phyloP scores from a whole-genome alignment of 2,888 invertebrate genomes.

The Cerceris ruficornis region DNA sequence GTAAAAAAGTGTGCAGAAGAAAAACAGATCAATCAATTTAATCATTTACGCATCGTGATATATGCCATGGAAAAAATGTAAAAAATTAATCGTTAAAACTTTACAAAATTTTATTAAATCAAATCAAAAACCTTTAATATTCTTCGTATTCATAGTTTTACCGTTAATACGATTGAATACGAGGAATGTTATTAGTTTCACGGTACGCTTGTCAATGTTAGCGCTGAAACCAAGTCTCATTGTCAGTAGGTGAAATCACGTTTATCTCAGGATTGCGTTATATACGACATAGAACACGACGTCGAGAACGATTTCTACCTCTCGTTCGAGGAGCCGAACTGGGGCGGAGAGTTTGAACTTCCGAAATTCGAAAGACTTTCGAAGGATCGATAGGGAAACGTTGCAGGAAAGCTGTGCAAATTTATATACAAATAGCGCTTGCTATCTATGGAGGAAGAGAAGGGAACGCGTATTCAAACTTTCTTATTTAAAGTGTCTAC shows the following conservation, averaged over 20 bases:
- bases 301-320: conserved; percentile 6
- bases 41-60: too few species aligned
- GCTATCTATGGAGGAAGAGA: not conserved
- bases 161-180: not conserved
- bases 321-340: conserved; percentile 21
- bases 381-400: conserved; percentile 27
- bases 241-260: not conserved
- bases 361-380: conserved; percentile 18
- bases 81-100: too few species aligned
- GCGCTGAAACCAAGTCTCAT: not conserved
- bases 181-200: not conserved
- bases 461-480: not conserved
- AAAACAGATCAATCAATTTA: too few species aligned
- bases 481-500: too few species aligned
- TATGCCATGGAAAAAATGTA: too few species aligned
- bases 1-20: too few species aligned
- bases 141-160: too few species aligned
- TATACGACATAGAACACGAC: conserved; percentile 5
- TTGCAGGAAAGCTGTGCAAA: conserved; percentile 15
- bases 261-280: conserved; percentile 16
- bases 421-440: conserved; percentile 10
- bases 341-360: conserved; percentile 38
- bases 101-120: too few species aligned
- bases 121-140: too few species aligned
- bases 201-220: not conserved